Base-by-base conservation (phyloP, 2,888 invertebrate genomes). In the Polyommatus icarus region DNA sequence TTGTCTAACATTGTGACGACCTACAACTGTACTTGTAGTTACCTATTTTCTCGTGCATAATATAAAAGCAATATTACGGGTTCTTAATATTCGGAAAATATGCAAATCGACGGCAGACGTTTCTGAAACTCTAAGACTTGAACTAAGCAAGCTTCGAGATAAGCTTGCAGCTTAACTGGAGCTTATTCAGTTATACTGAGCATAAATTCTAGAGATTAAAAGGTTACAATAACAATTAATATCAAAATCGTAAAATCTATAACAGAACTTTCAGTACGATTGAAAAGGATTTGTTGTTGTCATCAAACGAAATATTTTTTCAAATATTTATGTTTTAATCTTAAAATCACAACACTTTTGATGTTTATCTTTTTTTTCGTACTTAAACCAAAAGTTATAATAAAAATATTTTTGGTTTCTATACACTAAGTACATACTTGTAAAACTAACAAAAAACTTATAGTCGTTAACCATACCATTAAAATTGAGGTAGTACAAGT, bases 121-220 rank as follows among this genome's bases (percentile, higher is more conserved):
- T 24, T 67, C 67, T 67, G 67, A 67, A 67, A 67, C 67, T 67
- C 67, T 32, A 29, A 67, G 67, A 29, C 67, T 67, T 67, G 67
- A 67, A 67, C 67, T 67, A 67, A 67, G 67, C 67, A 67, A 67
- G 32, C 32, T 67, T 67, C 29, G 32, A 67, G 67, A 67, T 67
- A 67, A 67, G 67, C 67, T 67, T 67, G 32, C 32, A 67, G 67
- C 67, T 67, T 67, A 15, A 67, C 67, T 67, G 18, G 5, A 67
- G 67, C 67, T 67, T 67, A 67, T 29, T 67, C 6, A 67, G 29
- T 67, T 67, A 67, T 18, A 32, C 67, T 67, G 15, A 32, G 67
- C 61, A 61, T 61, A 29, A 61, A 67, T 67, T 67, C 67, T 32
- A 12, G 6, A 67, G 67, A 18, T 67, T 67, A 67, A 67, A 67